Conservation (phyloP, 2,888 invertebrate genomes). For the Tipula unca region DNA sequence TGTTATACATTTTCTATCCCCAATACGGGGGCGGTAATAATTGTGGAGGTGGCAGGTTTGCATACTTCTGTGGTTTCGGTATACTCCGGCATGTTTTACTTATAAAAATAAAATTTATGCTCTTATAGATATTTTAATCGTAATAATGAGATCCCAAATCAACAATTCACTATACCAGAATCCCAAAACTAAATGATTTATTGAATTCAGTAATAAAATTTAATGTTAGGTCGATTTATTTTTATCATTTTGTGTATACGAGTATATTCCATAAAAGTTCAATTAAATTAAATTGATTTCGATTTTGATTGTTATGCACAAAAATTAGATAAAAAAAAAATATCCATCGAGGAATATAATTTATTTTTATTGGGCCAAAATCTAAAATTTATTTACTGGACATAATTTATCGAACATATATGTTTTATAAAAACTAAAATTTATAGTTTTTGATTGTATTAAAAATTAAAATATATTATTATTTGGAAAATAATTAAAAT, state of each 20-base stretch:
- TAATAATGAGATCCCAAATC: too few relatives aligned
- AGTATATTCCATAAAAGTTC: not conserved
- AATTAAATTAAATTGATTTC: not conserved
- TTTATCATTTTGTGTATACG: not conserved
- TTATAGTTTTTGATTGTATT: not conserved
- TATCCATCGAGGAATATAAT: too few relatives aligned
- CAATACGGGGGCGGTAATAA: too few relatives aligned
- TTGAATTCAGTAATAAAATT: not conserved
- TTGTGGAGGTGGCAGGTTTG: too few relatives aligned
- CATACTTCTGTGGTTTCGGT: too few relatives aligned
- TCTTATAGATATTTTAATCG: too few relatives aligned
- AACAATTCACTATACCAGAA: too few relatives aligned
- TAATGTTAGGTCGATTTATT: not conserved
- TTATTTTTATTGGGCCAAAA: not conserved
- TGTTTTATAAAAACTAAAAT: not conserved
- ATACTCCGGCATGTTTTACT: too few relatives aligned
- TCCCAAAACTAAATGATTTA: too few relatives aligned
- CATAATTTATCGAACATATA: not conserved
- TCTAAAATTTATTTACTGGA: not conserved
- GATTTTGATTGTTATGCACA: not conserved
- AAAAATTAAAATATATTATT: not conserved
- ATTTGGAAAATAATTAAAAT: not conserved
- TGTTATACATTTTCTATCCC: too few relatives aligned
- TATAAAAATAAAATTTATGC: too few relatives aligned
- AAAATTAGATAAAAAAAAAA: not conserved